Base-by-base conservation (phyloP, 1,140 invertebrate genomes). In the Pseudachorutes palmiensis region DNA sequence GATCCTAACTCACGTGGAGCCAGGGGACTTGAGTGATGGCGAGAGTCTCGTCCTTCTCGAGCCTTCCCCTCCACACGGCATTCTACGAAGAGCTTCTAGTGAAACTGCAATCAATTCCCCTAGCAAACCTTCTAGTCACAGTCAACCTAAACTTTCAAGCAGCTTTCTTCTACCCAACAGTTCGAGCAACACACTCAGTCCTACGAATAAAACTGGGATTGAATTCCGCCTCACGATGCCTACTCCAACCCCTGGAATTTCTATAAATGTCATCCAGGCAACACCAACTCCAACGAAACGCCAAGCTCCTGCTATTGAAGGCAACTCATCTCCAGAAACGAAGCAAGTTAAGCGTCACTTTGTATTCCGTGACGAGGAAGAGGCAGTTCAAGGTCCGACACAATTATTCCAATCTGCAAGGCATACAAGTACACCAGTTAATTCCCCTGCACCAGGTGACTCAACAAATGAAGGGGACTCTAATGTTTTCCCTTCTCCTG, bases 1-100 rank as follows among this genome's bases (percentile, higher is more conserved):
- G 86, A 80, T 87, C n/a, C 76, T 88, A 14, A 87, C 86, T 1
- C 85, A 87, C 71, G 86, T 88, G 22, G 87, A 88, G 72, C 78
- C 75, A 31, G 83, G 82, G 12, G 85, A 86, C 71, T 82, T 84
- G 1, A 84, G 85, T 70, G 79, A 80, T 65, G 70, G 74, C 1
- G 79, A 80, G 57, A 75, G 75, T 61, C 51, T 68, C 22, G 72
- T 60, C 49, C 26, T 67, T 59, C 36, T 78, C 24, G 51, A 55
- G 3, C 24, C 51, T 5, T 55, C 51, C 5, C 51, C 51, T 19
- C 14, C 51, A 5, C 51, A 9, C 9, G 36, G 36, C 36, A 9
- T 45, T 19, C 24, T 55, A 55, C 51, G 61, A 1, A 62, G 66
- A 55, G 62, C 69, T 1, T 64, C 48, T 9, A 70, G 69, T 41